Evolutionary conservation across 2,888 invertebrate genomes (phyloP).

Genomic region (Trissolcus japonicus): DNA sequence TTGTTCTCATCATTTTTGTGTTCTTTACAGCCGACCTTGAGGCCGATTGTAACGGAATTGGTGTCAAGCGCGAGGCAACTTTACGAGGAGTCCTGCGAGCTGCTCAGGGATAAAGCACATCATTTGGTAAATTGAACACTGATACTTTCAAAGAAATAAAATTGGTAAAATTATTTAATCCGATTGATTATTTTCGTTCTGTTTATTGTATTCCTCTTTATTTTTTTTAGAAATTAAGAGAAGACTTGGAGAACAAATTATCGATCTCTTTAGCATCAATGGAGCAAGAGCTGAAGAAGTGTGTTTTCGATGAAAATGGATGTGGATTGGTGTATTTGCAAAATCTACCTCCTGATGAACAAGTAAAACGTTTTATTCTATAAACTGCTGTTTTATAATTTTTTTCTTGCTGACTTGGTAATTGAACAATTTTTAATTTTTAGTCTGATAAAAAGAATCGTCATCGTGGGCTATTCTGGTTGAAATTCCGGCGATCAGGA

Average conservation of each 20-base stretch:
- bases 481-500: slow-evolving; percentile 79
- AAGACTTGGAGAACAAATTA: slow-evolving; percentile 83
- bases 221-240: slow-evolving; percentile 78
- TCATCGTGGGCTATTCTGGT: slow-evolving; percentile 82
- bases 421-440: slow-evolving; percentile 6
- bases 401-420: neutral
- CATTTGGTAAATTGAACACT: slow-evolving; percentile 76
- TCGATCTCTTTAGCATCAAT: slow-evolving; percentile 82
- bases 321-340: slow-evolving; percentile 80
- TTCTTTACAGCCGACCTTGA: slow-evolving; percentile 79
- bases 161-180: neutral
- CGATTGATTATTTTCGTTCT: neutral
- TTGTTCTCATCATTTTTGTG: neutral
- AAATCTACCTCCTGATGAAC: slow-evolving; percentile 77
- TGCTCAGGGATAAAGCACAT: slow-evolving; percentile 83
- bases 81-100: slow-evolving; percentile 84
- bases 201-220: slow-evolving; percentile 3
- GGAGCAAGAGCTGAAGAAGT: slow-evolving; percentile 85
- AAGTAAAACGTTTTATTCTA: slow-evolving; percentile 69
- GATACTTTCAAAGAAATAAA: neutral
- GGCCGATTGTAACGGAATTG: slow-evolving; percentile 86
- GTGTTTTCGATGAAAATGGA: slow-evolving; percentile 79
- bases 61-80: slow-evolving; percentile 82
- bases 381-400: too few relatives aligned
- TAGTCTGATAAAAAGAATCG: slow-evolving; percentile 73